phyloP scores from a whole-genome alignment of 1,140 invertebrate species.

The Apis dorsata region DNA sequence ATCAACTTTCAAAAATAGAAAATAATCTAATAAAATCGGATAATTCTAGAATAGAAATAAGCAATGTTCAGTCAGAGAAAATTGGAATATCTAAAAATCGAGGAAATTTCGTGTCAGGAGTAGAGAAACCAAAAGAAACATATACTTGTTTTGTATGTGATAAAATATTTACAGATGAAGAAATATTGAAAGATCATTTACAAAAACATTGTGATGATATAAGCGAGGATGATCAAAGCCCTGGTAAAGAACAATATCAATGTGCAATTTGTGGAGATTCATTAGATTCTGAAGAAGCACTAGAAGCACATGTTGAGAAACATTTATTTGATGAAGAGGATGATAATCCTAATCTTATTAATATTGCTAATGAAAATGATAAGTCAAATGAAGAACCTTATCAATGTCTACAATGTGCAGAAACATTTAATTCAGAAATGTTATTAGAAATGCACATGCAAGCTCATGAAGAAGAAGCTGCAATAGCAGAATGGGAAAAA shows the following conservation, averaged over 20 bases:
- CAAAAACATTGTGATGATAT: constrained; percentile 77
- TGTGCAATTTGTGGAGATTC: constrained; percentile 76
- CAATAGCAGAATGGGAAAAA: constrained; percentile 74
- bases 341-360: constrained; percentile 76
- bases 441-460: constrained; percentile 75
- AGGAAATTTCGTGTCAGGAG: not conserved
- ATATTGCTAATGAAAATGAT: constrained; percentile 54
- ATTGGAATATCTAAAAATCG: not conserved
- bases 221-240: constrained; percentile 70
- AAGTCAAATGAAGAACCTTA: constrained; percentile 49
- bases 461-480: constrained; percentile 74
- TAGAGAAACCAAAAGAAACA: constrained; percentile 42
- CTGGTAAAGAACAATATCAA: constrained; percentile 70
- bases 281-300: constrained; percentile 70
- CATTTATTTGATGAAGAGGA: constrained; percentile 76
- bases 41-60: not conserved
- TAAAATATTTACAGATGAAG: constrained; percentile 75
- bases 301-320: constrained; percentile 73
- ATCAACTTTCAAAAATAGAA: not conserved
- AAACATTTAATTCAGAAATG: constrained; percentile 69
- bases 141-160: constrained; percentile 77
- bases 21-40: constrained; percentile 18
- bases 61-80: constrained; percentile 21
- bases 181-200: constrained; percentile 76
- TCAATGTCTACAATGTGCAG: constrained; percentile 70